A percentile compares a stretch with the other conserved stretches of the same genome.
phyloP scores from a whole-genome alignment of 1,140 invertebrate species.

The Drosophila pseudoobscura region DNA sequence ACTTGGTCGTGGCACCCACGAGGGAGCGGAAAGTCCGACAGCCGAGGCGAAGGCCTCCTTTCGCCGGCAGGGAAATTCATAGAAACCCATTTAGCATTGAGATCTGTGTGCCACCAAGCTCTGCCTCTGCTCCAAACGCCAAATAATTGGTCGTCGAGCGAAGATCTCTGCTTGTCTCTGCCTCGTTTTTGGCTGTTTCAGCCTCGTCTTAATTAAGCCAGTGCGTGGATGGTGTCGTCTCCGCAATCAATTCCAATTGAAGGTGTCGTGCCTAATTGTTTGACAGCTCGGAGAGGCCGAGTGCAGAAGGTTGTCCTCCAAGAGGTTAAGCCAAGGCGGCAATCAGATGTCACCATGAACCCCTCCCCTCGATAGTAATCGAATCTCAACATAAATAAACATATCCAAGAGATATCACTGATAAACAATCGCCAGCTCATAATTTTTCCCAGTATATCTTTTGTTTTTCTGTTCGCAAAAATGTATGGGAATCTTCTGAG shows the following conservation, averaged over 20 bases:
- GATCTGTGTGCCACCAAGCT: conserved; percentile 31
- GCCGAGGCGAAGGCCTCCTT: conserved; percentile 35
- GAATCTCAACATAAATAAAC: no score
- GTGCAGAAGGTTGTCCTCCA: conserved; percentile 14
- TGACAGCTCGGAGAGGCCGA: neutral
- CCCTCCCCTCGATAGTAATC: no score
- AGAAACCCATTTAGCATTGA: conserved; percentile 38
- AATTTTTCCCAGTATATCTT: no score
- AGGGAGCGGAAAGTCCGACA: conserved; percentile 36
- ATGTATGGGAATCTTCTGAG: no score
- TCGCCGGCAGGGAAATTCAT: conserved; percentile 37
- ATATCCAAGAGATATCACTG: no score
- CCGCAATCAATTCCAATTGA: conserved; percentile 74
- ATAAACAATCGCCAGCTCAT: no score
- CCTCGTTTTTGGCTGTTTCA: neutral
- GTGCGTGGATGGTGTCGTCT: conserved; percentile 46
- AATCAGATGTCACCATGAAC: no score
- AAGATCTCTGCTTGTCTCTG: conserved; percentile 17
- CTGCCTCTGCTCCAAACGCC: conserved; percentile 9
- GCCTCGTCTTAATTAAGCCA: conserved; percentile 32
- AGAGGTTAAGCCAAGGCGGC: neutral
- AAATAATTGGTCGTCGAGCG: conserved; percentile 35
- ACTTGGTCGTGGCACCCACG: conserved; percentile 22
- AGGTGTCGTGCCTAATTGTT: conserved; percentile 57
- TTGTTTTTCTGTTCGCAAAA: conserved; percentile 10